Evolutionary conservation across 2,113 vertebrate genomes (phyloP).

Genomic region (Himantopus leucocephalus): DNA sequence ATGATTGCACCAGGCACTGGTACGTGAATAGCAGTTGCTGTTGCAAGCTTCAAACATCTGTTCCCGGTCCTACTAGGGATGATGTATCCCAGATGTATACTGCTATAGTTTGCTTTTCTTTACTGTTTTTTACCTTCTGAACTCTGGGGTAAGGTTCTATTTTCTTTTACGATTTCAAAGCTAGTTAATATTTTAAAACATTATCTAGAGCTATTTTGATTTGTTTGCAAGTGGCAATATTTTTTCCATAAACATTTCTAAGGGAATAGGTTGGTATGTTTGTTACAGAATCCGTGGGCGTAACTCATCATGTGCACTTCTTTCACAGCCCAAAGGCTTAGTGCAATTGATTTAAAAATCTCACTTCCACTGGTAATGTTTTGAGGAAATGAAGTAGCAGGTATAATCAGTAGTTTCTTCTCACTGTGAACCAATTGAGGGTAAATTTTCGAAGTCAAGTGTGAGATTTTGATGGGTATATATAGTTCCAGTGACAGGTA

Average conservation of each 20-base stretch:
- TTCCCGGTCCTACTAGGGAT: background rate
- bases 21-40: background rate
- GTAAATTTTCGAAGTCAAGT: background rate
- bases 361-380: background rate
- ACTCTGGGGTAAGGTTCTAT: rapidly evolving
- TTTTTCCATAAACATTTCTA: background rate
- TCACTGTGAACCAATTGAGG: background rate
- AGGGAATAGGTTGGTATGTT: background rate
- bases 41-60: background rate
- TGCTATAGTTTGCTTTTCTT: background rate
- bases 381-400: background rate
- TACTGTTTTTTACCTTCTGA: background rate
- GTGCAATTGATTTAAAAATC: background rate
- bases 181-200: background rate
- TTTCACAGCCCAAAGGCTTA: background rate
- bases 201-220: background rate
- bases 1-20: background rate
- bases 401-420: background rate
- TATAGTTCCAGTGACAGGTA: background rate
- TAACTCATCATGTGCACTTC: background rate
- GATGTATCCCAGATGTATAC: background rate
- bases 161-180: background rate
- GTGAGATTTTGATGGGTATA: background rate
- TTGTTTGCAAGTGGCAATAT: background rate
- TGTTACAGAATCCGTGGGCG: rapidly evolving